phyloP scores from a whole-genome alignment of 2,113 vertebrate genomes.

The Apus apus region DNA sequence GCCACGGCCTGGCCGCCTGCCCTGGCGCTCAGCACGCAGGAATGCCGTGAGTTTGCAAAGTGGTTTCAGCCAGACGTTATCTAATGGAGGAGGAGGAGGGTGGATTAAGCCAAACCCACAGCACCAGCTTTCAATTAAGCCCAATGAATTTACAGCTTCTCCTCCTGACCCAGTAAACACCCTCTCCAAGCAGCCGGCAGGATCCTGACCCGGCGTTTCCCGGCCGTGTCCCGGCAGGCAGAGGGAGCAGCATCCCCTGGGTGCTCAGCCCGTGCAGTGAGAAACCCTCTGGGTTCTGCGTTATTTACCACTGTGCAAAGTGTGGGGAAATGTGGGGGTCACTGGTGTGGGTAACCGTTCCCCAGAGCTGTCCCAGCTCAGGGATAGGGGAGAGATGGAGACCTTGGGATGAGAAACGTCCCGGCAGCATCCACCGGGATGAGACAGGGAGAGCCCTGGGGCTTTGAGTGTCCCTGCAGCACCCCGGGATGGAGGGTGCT shows the following conservation, averaged over 20 bases:
- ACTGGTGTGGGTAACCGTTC: rapidly evolving
- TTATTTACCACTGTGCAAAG: background rate
- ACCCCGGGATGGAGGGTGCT: background rate
- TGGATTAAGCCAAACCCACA: slow-evolving; percentile 71
- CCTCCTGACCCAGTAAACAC: slow-evolving; percentile 18
- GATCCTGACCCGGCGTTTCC: background rate
- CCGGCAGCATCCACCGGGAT: background rate
- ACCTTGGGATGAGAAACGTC: background rate
- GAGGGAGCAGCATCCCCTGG: background rate
- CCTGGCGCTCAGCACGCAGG: slow-evolving; percentile 57
- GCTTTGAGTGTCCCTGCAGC: rapidly evolving
- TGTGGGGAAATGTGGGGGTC: background rate
- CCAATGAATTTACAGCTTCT: slow-evolving; percentile 25
- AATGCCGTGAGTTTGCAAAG: slow-evolving; percentile 72
- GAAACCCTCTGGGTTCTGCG: background rate
- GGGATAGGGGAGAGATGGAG: background rate
- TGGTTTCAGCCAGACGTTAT: slow-evolving; percentile 74
- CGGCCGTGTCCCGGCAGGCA: background rate
- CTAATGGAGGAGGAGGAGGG: slow-evolving; percentile 67
- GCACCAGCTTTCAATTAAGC: slow-evolving; percentile 69
- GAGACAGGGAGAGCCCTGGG: background rate
- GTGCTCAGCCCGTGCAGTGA: rapidly evolving
- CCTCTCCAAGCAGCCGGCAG: rapidly evolving
- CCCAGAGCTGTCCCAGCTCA: rapidly evolving
- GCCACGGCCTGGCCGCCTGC: slow-evolving; percentile 4